Base-by-base conservation (phyloP, 2,113 vertebrate genomes). In the Bungarus multicinctus region DNA sequence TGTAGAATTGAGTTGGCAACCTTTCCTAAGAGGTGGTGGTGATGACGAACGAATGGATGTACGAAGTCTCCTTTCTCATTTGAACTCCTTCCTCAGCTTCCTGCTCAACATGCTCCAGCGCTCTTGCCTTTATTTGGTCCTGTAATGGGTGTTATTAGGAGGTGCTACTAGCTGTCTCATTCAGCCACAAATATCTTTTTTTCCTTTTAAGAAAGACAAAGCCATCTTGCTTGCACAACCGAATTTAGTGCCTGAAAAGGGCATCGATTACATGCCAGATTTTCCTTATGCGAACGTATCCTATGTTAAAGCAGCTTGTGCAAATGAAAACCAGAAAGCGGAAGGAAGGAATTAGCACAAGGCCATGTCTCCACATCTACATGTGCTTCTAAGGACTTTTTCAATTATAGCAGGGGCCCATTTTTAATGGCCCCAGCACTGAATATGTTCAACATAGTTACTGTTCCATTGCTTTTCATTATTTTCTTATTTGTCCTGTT, bases 71-170 rank as follows among this genome's bases (percentile, higher is more conserved):
- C 23, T 58, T 1, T 74, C 43, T 52, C 47, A 16, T 4, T 4
- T 10, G 30, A 55, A 5, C n/a, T 34, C 43, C 20, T 9, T 18
- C 50, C 12, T 34, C 30, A 14, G 12, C 14, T 43, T 23, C 34
- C 7, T 60, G 8, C 14, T 52, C 52, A 89, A 23, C 60, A 20
- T 57, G 8, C 53, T 43, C 10, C 45, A 16, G 30, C 3, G 2
- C 6, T 50, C 22, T 52, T 93, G 87, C 45, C 92, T 90, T 60
- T 90, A 90, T 93, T 93, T 90, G 92, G 92, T 90, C 30, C 53
- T 58, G 20, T 9, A 58, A 30, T 4, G 85, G 54, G 43, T 43
- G 85, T 4, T 12, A 1, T 90, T 20, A 69, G n/a, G 30, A 30
- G 30, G 30, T 69, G n/a, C 45, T 81, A 50, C 86, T 18, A 57